phyloP scores from a whole-genome alignment of 2,113 vertebrate species.

The Artemisiospiza belli region DNA sequence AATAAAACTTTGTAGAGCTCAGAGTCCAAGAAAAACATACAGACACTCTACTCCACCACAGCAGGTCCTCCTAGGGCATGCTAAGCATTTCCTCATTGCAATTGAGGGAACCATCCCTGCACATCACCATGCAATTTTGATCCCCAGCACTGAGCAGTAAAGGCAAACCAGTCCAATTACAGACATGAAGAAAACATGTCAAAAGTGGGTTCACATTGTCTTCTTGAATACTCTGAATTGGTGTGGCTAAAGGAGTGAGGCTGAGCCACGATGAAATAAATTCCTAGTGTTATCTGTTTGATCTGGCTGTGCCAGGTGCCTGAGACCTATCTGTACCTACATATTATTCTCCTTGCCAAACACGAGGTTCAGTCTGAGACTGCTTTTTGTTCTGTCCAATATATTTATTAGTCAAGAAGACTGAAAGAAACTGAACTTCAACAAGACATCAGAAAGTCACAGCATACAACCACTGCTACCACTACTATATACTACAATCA shows the following conservation, averaged over 20 bases:
- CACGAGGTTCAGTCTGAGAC: not conserved
- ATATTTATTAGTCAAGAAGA: not conserved
- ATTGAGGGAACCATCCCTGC: not conserved
- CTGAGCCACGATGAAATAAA: not conserved
- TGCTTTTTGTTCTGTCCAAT: not conserved
- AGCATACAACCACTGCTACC: not conserved
- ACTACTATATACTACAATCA: no score
- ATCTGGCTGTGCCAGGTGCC: not conserved
- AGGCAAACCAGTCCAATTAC: not conserved
- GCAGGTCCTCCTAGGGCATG: not conserved
- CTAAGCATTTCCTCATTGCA: not conserved
- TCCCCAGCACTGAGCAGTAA: not conserved
- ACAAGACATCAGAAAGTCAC: not conserved
- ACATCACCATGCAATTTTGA: not conserved
- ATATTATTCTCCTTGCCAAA: not conserved
- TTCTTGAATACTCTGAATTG: not conserved
- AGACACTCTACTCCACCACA: not conserved
- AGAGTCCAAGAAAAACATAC: not conserved
- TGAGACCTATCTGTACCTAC: not conserved
- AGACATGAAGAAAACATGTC: not conserved
- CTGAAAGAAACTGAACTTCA: not conserved
- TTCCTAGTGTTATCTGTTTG: not conserved
- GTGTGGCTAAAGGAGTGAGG: not conserved
- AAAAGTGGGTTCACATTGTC: not conserved
- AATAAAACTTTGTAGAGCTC: not conserved